Evolutionary conservation across 2,888 invertebrate genomes (phyloP).

Genomic region (Agonum fuliginosum): DNA sequence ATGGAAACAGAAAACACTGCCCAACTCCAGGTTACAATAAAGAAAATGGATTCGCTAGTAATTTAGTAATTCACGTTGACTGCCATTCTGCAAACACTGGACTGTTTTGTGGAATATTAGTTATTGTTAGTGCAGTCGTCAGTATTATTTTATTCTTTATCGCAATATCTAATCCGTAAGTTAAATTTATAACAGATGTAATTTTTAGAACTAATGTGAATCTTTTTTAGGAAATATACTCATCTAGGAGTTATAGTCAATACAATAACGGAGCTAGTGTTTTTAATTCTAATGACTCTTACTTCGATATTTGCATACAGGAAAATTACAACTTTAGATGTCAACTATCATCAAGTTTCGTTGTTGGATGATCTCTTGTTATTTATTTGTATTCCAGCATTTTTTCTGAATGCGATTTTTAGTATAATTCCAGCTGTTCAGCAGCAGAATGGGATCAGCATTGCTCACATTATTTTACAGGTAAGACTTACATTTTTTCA

Average conservation of each 20-base stretch:
- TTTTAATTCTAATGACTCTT: conserved; percentile 77
- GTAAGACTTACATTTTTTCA: conserved; percentile 73
- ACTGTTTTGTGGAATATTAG: conserved; percentile 79
- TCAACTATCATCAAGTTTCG: conserved; percentile 79
- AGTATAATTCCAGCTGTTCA: conserved; percentile 80
- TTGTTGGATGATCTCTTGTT: conserved; percentile 82
- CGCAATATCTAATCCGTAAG: conserved; percentile 75
- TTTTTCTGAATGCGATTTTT: conserved; percentile 82
- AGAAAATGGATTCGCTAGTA: conserved; percentile 68
- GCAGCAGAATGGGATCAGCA: conserved; percentile 74
- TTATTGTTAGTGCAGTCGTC: conserved; percentile 76
- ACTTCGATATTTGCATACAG: conserved; percentile 78
- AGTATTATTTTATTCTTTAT: conserved; percentile 79
- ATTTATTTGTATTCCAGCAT: conserved; percentile 83
- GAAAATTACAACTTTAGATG: conserved; percentile 79
- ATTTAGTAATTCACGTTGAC: conserved; percentile 80
- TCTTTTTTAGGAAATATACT: conserved; percentile 72
- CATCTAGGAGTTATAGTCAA: conserved; percentile 75
- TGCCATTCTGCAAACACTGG: conserved; percentile 87
- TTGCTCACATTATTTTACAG: conserved; percentile 76
- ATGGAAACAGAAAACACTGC: conserved; percentile 67
- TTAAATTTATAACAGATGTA: neutral
- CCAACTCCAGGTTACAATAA: conserved; percentile 67
- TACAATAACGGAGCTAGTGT: conserved; percentile 74
- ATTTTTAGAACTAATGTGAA: neutral